Conservation (phyloP, 2,888 invertebrate genomes). For the Eristalis arbustorum region DNA sequence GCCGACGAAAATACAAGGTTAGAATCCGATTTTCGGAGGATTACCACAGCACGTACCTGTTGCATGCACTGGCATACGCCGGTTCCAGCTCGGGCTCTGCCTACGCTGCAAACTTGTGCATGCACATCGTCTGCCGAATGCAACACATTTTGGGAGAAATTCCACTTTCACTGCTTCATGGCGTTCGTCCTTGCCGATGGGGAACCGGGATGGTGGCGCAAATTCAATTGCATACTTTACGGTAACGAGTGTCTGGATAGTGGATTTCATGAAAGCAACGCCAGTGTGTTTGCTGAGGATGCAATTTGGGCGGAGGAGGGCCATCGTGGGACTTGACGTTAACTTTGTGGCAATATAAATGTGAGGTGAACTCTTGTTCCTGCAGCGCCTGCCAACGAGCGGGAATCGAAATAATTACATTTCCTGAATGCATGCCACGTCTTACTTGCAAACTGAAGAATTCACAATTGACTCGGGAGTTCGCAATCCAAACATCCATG, state of each 20-base stretch:
- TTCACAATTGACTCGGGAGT: neutral
- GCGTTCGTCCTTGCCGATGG: constrained; percentile 1
- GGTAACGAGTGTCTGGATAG: neutral
- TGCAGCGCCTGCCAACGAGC: neutral
- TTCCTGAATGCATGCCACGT: neutral
- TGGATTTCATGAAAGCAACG: neutral
- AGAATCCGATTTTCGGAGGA: constrained; percentile 26
- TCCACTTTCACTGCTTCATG: constrained; percentile 29
- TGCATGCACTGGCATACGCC: constrained; percentile 6
- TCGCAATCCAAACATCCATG: neutral
- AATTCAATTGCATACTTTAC: constrained; percentile 4
- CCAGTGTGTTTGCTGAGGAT: neutral
- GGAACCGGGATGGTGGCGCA: neutral
- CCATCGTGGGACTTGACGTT: neutral
- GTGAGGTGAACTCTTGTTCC: neutral
- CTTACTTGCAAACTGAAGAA: neutral
- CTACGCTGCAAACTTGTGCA: neutral
- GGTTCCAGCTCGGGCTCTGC: constrained; percentile 12
- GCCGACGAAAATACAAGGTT: constrained; percentile 5
- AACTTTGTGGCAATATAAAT: neutral
- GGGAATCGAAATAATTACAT: neutral
- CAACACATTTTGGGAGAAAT: constrained; percentile 34
- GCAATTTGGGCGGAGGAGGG: neutral
- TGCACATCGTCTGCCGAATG: neutral
- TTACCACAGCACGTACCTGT: constrained; percentile 25